Evolutionary conservation across 2,888 invertebrate genomes (phyloP), one percentile per base, ranked within the genome.

Genomic region (Cryptocephalus moraei): DNA sequence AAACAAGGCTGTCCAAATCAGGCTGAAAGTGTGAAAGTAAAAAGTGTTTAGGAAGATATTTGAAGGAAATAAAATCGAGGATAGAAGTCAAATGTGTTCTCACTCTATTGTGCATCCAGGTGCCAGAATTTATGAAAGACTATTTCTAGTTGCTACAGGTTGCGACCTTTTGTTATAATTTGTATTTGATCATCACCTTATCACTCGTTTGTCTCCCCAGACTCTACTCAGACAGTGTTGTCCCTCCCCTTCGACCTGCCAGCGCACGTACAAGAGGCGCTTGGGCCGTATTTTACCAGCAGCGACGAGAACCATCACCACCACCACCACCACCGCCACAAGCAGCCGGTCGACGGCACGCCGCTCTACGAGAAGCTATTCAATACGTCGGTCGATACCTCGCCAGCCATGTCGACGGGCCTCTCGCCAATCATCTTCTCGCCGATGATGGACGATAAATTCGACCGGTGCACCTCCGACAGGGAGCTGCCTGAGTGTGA

Each of bases 191-290:
- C 22, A 6, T 22, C 6, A 22, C 6, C 22, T 22, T 6, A 22
- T 22, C 22, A 22, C 6, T 22, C 6, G 22, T 22, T 22, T 6
- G 22, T 22, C 2, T 22, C 6, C 22, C 22, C 60, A 82, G 83
- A 73, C 67, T 77, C 76, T 71, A 75, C 78, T 38, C 84, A 85
- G 69, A 85, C 84, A 32, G 66, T 77, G 48, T 70, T 84, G 52
- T 77, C 81, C 32, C 65, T 85, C 49, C 83, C 84, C 44, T 75
- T 79, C 14, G 68, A 74, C 56, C 66, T 85, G 33, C 82, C 84
- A 3, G 68, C 73, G 45, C 76, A 80, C 61, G 61, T 84, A 14
- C 82, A 82, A 68, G 76, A 78, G 57, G 67, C 75, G 33, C 68
- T 84, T 13, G 74, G 76, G 62, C 78, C 80, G 39, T 84, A 77